Evolutionary conservation across 2,113 vertebrate genomes (phyloP).

Genomic region (Maylandia zebra): DNA sequence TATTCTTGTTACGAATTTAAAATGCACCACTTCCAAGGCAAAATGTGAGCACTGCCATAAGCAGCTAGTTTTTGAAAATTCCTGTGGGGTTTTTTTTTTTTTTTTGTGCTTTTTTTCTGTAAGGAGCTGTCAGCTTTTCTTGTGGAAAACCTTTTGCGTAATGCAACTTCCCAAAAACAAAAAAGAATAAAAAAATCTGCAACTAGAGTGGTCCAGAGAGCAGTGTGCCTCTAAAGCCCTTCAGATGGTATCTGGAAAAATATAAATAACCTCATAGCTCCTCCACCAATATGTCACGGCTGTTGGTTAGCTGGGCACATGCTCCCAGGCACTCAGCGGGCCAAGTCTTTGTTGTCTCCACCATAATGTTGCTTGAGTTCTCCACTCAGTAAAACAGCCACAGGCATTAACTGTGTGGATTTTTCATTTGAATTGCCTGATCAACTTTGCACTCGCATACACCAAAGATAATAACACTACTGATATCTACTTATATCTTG

Average conservation of each 20-base stretch:
- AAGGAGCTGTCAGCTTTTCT: not conserved
- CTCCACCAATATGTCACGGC: not conserved
- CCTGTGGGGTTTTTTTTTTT: not conserved
- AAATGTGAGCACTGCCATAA: not conserved
- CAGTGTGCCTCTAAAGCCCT: not conserved
- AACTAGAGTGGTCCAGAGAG: not conserved
- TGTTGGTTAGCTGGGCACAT: not conserved
- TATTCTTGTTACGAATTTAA: not conserved
- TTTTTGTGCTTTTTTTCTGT: not conserved
- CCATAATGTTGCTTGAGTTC: not conserved
- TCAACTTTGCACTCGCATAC: not conserved
- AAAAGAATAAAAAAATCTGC: not conserved
- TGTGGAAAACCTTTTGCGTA: not conserved
- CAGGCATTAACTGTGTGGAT: not conserved
- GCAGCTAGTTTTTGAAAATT: not conserved
- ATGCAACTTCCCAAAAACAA: not conserved
- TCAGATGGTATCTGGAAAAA: not conserved
- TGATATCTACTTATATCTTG: not conserved
- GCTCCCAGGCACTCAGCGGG: not conserved
- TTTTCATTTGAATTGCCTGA: not conserved
- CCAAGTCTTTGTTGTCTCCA: slow-evolving; percentile 1
- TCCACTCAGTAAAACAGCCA: not conserved
- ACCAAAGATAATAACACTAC: not conserved
- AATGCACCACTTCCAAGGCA: not conserved
- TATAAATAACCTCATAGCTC: slow-evolving; percentile 15